Base-by-base conservation (phyloP, 2,888 invertebrate species). In the Eupelmus urozonus region DNA sequence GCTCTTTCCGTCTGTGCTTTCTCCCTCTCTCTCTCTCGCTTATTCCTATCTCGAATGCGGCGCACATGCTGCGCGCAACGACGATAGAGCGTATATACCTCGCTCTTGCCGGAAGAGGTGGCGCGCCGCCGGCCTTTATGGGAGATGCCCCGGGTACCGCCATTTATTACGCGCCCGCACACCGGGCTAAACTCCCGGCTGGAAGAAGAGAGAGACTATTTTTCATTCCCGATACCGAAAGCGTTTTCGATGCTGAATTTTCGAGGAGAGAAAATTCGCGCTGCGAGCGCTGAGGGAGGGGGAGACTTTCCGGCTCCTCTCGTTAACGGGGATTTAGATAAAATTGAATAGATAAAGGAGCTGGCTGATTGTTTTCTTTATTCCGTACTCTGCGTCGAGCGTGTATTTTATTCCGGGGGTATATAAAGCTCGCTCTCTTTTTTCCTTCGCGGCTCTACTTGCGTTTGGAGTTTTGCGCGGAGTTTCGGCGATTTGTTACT, bases 141-240 rank as follows among this genome's bases (percentile, higher is more conserved):
- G 70, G 76, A n/a, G n/a, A 71, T 55, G 60, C 53, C 45, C 45
- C 57, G 16, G 51, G 66, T 53, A 78, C 77, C 72, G 60, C 72
- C 77, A 78, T 78, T 78, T 78, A 73, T 78, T 78, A 78, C 77
- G 23, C 51, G 18, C n/a, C n/a, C n/a, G n/a, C n/a, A n/a, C n/a
- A n/a, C 9, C 34, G 53, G 72, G 42, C 53, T 67, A 60, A 72
- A 72, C 77, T 72, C 72, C 25, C 77, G 60, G n/a, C 65, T n/a
- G n/a, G n/a, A n/a, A 42, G 55, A 9, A n/a, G 49, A 45, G 23
- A 16, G 25, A 34, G 67, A 72, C 77, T 78, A 72, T 78, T 78
- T 78, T 78, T 78, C 77, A 78, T 78, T 78, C 72, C 25, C 49
- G 77, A 67, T 78, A 67, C n/a, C 57, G 20, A 77, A 53, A 71